These are phyloP conservation scores for Danio aesculapii DNA, from an alignment of 2,797 vertebrate genomes.

Conservation along the genomic window DNA sequence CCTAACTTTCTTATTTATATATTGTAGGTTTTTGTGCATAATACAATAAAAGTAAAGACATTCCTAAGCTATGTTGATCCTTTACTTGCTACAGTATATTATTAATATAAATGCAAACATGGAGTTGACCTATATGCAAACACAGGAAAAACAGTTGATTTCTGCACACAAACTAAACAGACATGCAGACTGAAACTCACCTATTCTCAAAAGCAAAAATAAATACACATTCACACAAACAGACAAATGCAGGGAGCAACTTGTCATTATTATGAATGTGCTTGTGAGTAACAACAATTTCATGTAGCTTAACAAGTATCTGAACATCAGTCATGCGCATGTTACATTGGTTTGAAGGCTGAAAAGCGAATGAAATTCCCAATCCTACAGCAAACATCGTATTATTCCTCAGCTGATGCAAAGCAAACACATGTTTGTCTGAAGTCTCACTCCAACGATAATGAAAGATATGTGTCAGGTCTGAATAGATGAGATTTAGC, in stretches of 20 bases:
- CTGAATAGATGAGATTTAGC: slow-evolving; percentile 60
- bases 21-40: not conserved
- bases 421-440: slow-evolving; percentile 53
- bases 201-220: not conserved
- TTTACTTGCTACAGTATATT: too few relatives aligned
- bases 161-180: not conserved
- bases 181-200: not conserved
- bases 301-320: slow-evolving; percentile 19
- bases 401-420: slow-evolving; percentile 32
- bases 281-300: slow-evolving; percentile 3
- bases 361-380: slow-evolving; percentile 40
- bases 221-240: slow-evolving; percentile 6
- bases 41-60: not conserved
- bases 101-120: too few relatives aligned
- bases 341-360: slow-evolving; percentile 32
- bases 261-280: slow-evolving; percentile 3
- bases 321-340: slow-evolving; percentile 5
- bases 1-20: too few relatives aligned
- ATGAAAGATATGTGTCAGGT: slow-evolving; percentile 60
- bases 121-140: too few relatives aligned
- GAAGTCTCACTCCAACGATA: slow-evolving; percentile 51
- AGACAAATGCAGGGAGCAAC: not conserved
- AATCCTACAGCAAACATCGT: slow-evolving; percentile 50
- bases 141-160: not conserved
- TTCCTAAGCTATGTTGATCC: not conserved